phyloP scores from a whole-genome alignment of 2,888 invertebrate genomes.

The Neria commutata region DNA sequence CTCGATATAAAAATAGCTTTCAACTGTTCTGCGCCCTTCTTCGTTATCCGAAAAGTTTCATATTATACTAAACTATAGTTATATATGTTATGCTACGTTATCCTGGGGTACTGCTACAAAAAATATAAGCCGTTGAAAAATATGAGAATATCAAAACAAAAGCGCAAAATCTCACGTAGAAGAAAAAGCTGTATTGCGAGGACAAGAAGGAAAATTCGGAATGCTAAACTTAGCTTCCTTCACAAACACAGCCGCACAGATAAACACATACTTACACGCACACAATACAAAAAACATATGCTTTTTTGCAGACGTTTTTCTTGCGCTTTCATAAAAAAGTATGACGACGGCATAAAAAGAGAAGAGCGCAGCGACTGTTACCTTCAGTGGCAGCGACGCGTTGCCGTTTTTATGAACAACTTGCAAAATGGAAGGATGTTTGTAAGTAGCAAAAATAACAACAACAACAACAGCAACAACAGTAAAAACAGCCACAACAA shows the following conservation, averaged over 20 bases:
- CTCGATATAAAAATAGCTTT: no score
- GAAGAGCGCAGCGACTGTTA: constrained; percentile 14
- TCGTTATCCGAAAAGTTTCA: no score
- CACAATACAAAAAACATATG: no score
- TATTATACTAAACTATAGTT: no score
- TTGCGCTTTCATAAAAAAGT: no score
- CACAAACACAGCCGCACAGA: constrained; percentile 29
- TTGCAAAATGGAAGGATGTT: no score
- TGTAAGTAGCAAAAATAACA: no score
- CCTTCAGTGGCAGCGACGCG: constrained; percentile 20
- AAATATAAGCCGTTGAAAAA: no score
- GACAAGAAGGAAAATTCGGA: constrained; percentile 25
- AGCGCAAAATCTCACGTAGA: constrained; percentile 20
- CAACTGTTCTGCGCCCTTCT: no score
- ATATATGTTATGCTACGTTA: no score
- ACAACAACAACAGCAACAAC: constrained; percentile 14
- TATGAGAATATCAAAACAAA: no score
- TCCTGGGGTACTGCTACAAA: no score
- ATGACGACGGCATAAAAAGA: constrained; percentile 3
- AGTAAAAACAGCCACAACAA: constrained; percentile 27
- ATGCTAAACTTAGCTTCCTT: constrained; percentile 10
- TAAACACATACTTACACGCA: constrained; percentile 45
- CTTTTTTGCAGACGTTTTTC: constrained; percentile 2
- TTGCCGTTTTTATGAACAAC: constrained; percentile 30
- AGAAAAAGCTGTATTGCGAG: constrained; percentile 29